Base-by-base conservation (phyloP, 2,888 invertebrate genomes). In the Meandrusa payeni region DNA sequence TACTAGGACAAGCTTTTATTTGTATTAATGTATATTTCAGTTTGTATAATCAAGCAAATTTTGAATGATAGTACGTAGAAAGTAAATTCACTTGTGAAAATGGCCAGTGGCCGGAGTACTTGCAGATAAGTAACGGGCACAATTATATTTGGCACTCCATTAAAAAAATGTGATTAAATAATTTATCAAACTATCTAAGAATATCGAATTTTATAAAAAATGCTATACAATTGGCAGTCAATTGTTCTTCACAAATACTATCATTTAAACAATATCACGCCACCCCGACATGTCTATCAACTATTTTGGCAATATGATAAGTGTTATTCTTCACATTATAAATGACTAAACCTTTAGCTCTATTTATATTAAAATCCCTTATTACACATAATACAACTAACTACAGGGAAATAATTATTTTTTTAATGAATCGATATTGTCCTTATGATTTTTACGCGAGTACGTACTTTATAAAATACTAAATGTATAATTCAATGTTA, bases 361-460 rank as follows among this genome's bases (percentile, higher is more conserved):
- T 81, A 81, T 65, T 59, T 59, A 66, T 80, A 82, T 79, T 83
- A 86, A 86, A 79, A 83, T 57, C 66, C 65, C 76, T 76, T 78
- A 74, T 46, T 57, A 61, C 47, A 59, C 62, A n/a, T 57, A 61
- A 66, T 71, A 80, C 57, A n/a, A n/a, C n/a, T 4, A 62, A 59
- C 78, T 83, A 83, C 67, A 64, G 68, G 74, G 76, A 64, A 74
- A 67, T 79, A 62, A 75, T 70, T 75, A 77, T 69, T 80, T 80
- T 77, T 73, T 83, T 79, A 78, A 73, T 76, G 64, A 68, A 78
- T 82, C 81, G 79, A 87, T 87, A 87, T 87, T 87, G 87, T 87
- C 87, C 81, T 76, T 81, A 86, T 77, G 73, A 78, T 80, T 83
- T 81, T 86, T 85, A 83, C 80, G 85, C 79, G 77, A 83, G 79